Evolutionary conservation across 2,888 invertebrate species (phyloP), one percentile per base, ranked within the genome.

Genomic region (Lepidochrysops patricia): DNA sequence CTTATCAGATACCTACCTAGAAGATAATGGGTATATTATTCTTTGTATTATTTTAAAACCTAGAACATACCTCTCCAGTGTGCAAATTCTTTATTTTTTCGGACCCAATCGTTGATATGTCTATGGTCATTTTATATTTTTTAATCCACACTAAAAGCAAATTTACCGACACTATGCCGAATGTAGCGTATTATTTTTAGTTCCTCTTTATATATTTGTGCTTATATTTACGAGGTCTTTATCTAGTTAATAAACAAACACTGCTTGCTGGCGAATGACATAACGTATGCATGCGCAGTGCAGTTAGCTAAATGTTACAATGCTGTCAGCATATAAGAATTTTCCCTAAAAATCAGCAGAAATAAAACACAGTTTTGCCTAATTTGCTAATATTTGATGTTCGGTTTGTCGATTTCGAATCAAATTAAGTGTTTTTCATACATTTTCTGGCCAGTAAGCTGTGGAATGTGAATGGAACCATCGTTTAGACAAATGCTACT

Each of bases 51-150:
- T 7, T 23, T 43, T 43, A 9, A 35, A 48, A 49, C 29, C 29
- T 26, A 37, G 35, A 61, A 61, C 52, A 72, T 74, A 87, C 87
- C 78, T 87, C 81, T 59, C 84, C 86, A 61, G 72, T 77, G 9
- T 77, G 71, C 58, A 87, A 69, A 65, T 76, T 84, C 68, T 80
- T 83, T 13, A 88, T 78, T 79, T 83, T 87, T 61, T 83, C 80
- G 12, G 74, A 68, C 57, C 81, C 84, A 63, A 87, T 80, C 58
- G 74, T 73, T 57, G 73, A 57, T 48, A 57, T 19, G 23, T 48
- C 25, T 13, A 37, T 43, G 15, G 72, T 64, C 72, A 74, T 74
- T 60, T 68, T 72, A 57, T 9, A 59, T n/a, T 43, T 56, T 43
- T 43, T 43, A 9, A 43, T 19, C 19, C 43, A 23, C 19, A 1